Evolutionary conservation across 2,797 vertebrate genomes (phyloP).

Genomic region (Selene dorsalis): DNA sequence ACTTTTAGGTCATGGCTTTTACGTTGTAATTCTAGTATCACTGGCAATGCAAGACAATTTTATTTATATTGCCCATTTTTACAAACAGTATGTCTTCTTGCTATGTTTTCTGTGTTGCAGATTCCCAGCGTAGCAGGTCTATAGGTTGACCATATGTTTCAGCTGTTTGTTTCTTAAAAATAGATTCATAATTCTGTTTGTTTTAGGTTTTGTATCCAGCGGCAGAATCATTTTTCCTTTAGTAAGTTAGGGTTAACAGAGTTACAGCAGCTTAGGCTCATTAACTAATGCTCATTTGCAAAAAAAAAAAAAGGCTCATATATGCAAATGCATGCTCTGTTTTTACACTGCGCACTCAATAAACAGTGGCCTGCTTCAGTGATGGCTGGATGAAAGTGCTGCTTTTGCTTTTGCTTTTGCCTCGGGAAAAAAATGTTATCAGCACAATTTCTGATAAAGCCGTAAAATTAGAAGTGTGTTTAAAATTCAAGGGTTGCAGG

Average conservation of each 20-base stretch:
- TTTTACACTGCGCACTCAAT: background rate
- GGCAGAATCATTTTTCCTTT: background rate
- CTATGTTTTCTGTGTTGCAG: background rate
- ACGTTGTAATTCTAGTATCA: no score
- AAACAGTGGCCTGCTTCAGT: background rate
- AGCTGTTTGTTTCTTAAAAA: background rate
- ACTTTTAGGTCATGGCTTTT: no score
- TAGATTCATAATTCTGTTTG: background rate
- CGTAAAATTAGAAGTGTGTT: background rate
- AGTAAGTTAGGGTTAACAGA: background rate
- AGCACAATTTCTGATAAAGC: background rate
- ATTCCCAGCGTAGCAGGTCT: background rate
- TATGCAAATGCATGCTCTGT: background rate
- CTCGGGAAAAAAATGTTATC: background rate
- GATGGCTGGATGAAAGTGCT: background rate
- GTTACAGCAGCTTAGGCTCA: background rate
- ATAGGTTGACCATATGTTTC: background rate
- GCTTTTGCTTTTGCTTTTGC: background rate
- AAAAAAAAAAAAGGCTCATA: background rate
- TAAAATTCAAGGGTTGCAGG: background rate
- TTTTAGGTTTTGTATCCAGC: background rate
- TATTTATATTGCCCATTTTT: no score
- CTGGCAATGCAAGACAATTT: no score
- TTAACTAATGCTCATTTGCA: no score
- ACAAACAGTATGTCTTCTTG: no score